Conservation (phyloP, 2,113 vertebrate species). For the Pseudorasbora parva region DNA sequence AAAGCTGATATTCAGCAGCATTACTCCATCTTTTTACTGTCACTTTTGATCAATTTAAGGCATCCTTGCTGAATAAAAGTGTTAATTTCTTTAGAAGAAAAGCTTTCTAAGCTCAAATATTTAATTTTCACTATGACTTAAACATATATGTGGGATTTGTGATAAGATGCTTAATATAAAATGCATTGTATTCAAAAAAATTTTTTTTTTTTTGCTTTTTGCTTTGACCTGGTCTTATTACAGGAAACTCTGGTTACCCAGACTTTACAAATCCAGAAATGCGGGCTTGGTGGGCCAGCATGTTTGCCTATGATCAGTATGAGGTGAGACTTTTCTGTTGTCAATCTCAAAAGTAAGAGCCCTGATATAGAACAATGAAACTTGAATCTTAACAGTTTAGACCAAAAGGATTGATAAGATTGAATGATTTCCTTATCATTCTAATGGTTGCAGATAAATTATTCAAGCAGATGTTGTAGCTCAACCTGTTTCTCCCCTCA, state of each 20-base stretch:
- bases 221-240: not conserved
- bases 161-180: not conserved
- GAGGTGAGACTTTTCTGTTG: constrained; percentile 73
- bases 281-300: constrained; percentile 90
- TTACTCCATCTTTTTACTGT: not conserved
- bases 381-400: not conserved
- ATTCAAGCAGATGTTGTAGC: not conserved
- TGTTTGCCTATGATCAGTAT: constrained; percentile 89
- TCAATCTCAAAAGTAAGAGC: not conserved
- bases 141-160: not conserved
- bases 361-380: not conserved
- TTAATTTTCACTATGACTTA: not conserved
- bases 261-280: constrained; percentile 86
- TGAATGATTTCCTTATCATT: not conserved
- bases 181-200: not conserved
- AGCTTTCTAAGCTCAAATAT: not conserved
- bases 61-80: not conserved
- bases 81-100: not conserved
- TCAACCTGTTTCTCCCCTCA: too few relatives aligned
- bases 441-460: not conserved
- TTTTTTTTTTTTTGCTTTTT: not conserved
- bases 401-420: not conserved
- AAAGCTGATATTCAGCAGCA: too few relatives aligned
- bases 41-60: not conserved
- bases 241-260: constrained; percentile 87